Evolutionary conservation across 1,140 invertebrate species (phyloP).

Genomic region (Octopus sinensis): DNA sequence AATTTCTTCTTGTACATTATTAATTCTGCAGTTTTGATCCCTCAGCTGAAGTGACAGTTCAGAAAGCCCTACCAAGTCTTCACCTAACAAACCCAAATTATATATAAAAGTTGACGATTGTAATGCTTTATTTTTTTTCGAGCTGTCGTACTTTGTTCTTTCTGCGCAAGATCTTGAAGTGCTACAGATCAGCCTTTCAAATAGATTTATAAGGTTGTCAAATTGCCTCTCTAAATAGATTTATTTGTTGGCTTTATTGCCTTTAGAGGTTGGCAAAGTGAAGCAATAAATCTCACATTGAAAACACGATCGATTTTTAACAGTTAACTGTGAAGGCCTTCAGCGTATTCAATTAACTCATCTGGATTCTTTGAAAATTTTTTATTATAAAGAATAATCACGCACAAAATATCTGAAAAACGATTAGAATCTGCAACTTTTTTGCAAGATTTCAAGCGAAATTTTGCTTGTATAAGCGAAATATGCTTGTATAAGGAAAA

Average conservation of each 20-base stretch:
- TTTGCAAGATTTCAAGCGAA: neutral
- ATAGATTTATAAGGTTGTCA: neutral
- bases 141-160: neutral
- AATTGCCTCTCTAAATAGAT: neutral
- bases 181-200: neutral
- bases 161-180: neutral
- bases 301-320: constrained; percentile 2
- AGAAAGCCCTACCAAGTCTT: neutral
- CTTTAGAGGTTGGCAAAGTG: neutral
- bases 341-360: constrained; percentile 1
- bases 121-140: neutral
- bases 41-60: neutral
- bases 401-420: neutral
- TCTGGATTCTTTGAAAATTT: neutral
- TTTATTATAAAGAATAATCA: neutral
- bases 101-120: neutral
- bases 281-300: neutral
- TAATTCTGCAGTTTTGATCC: neutral
- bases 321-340: neutral
- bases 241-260: neutral
- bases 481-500: neutral
- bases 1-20: constrained; percentile 1
- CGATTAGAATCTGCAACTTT: neutral
- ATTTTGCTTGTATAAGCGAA: neutral
- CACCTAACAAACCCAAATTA: neutral